Base-by-base conservation (phyloP, 2,113 vertebrate species). In the Condylura cristata region DNA sequence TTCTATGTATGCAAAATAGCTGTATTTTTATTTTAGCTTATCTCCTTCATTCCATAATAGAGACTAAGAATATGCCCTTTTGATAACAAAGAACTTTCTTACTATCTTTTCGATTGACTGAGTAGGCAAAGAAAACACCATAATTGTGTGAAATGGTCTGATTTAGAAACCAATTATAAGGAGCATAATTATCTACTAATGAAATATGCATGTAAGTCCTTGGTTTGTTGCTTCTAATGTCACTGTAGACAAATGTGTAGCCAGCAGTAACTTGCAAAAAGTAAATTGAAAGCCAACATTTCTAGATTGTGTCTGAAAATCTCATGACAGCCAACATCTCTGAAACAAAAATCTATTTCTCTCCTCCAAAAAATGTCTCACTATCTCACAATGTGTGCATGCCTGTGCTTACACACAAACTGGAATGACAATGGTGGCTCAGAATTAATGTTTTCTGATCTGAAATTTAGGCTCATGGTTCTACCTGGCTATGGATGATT, bases 121-220 rank as follows among this genome's bases (percentile, higher is more conserved):
- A 89, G 63, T n/a, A 94, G 80, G 89, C 89, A 94, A 91, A 94
- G 89, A 91, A 92, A 96, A 94, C 71, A 82, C 87, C 34, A 8
- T 96, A 79, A 96, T 94, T 80, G 74, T 96, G 93, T 93, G 91
- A 95, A 96, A 94, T 71, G 80, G 89, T 85, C 94, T 95, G 90
- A 93, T 89, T 96, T 95, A 95, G 93, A 97, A 97, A 89, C 91
- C 90, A 97, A 84, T 96, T 96, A 97, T 89, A 87, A 95, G 76
- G 86, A 91, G 75, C 46, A 70, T 83, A 96, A 95, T 96, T 96
- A 94, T 86, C 86, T 95, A 44, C 90, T 96, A 94, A 94, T 96
- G 80, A 96, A 96, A 97, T 94, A 96, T 87, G 74, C 82, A 86
- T 86, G 91, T 30, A 74, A 90, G 65, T 68, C 74, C 70, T 90